Evolutionary conservation across 2,113 vertebrate genomes (phyloP).

Genomic region (Epinephelus moara): DNA sequence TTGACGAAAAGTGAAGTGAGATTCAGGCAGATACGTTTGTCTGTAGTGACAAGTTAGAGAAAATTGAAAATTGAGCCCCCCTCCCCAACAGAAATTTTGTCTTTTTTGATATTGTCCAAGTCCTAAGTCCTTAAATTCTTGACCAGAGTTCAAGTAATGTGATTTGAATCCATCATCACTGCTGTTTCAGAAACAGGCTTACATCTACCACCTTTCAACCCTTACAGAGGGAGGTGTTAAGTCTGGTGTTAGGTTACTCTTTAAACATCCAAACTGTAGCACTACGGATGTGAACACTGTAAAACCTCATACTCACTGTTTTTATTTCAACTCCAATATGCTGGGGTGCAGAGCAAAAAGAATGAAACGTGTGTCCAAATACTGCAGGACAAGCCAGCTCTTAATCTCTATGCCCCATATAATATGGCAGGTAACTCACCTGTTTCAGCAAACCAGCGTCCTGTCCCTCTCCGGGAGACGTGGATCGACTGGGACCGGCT

Average conservation of each 20-base stretch:
- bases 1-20: no score
- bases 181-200: neutral
- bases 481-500: conserved; percentile 89
- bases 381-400: neutral
- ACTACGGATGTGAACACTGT: no score
- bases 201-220: neutral
- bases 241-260: neutral
- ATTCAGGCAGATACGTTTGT: no score
- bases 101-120: no score
- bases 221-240: no score
- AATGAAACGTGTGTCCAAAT: neutral
- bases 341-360: neutral
- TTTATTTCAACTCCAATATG: neutral
- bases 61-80: no score
- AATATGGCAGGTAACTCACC: conserved; percentile 77
- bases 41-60: no score
- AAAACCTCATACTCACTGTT: neutral
- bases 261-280: neutral
- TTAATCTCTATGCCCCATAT: neutral
- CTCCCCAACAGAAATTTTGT: no score
- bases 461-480: conserved; percentile 88
- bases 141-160: no score
- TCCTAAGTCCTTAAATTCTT: no score
- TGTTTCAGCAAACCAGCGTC: conserved; percentile 87
- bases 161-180: neutral